Evolutionary conservation across 1,140 invertebrate genomes (phyloP), one percentile per base, ranked within the genome.

Genomic region (Zophobas morio): DNA sequence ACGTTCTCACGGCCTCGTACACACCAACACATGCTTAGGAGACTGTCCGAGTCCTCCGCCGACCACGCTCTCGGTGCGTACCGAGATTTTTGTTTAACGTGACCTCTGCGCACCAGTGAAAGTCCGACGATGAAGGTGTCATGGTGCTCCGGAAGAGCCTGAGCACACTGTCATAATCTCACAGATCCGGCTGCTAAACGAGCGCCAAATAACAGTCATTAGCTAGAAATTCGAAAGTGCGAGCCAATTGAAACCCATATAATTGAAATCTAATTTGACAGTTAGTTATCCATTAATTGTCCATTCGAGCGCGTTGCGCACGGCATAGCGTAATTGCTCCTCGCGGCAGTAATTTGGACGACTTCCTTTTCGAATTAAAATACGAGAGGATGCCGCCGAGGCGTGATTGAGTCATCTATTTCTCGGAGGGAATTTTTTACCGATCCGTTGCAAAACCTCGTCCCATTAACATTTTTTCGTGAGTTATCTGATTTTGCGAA

Each of bases 1-100:
- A 80, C 79, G 79, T 80, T 80, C 79, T 80, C 79, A 80, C 79
- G 79, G 79, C 79, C 79, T 80, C 76, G 73, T 53, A 75, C 66
- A 80, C 79, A 80, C 79, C 79, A 80, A 80, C 79, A 80, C 79
- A 80, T 51, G 49, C 78, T 74, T 51, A 49, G 49, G 49, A 46
- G 42, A 51, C 49, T 51, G 49, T 51, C 49, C 49, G n/a, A 51
- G 49, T 51, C 51, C 20, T 54, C 34, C 33, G 37, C 6, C 37
- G 3, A 70, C 42, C 37, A 70, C 42, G 63, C 37, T 70, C 63
- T 20, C 35, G 40, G 42, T 70, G 40, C n/a, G 40, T 37, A 70
- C 37, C 20, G 20, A 20, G 20, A 20, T 20, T 20, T 20, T 20
- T 20, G 20, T 20, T 20, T 20, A 20, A 20, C 20, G 20, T 20